Evolutionary conservation across 2,113 vertebrate species (phyloP).

Genomic region (Phyllostomus hastatus): DNA sequence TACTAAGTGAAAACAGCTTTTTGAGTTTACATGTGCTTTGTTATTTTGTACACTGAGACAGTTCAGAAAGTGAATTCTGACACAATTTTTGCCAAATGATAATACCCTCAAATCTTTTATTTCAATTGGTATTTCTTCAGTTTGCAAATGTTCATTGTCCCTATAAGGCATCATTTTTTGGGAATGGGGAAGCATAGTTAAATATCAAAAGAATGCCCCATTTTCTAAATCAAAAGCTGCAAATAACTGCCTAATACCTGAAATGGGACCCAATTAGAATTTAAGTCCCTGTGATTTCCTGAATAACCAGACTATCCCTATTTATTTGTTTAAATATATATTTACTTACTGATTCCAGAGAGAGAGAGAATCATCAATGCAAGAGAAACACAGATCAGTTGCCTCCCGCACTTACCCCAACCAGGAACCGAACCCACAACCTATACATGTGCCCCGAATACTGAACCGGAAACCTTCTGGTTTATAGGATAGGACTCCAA

Average conservation of each 20-base stretch:
- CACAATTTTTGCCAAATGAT: not conserved
- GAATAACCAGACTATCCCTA: not conserved
- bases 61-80: not conserved
- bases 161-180: not conserved
- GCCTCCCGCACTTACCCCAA: too few species aligned
- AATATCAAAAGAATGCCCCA: not conserved
- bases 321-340: not conserved
- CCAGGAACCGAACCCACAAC: too few species aligned
- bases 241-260: slow-evolving; percentile 11
- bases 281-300: not conserved
- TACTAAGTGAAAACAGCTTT: not conserved
- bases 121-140: not conserved
- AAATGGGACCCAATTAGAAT: not conserved
- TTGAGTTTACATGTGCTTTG: not conserved
- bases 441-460: too few species aligned
- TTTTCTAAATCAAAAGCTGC: not conserved
- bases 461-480: too few species aligned
- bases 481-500: too few species aligned
- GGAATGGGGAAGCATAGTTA: not conserved
- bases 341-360: too few species aligned
- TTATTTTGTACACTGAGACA: not conserved
- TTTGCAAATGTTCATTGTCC: not conserved
- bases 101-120: not conserved
- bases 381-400: too few species aligned
- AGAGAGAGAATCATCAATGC: too few species aligned